Conservation (phyloP, 2,113 vertebrate species). For the Marmota flaviventris region DNA sequence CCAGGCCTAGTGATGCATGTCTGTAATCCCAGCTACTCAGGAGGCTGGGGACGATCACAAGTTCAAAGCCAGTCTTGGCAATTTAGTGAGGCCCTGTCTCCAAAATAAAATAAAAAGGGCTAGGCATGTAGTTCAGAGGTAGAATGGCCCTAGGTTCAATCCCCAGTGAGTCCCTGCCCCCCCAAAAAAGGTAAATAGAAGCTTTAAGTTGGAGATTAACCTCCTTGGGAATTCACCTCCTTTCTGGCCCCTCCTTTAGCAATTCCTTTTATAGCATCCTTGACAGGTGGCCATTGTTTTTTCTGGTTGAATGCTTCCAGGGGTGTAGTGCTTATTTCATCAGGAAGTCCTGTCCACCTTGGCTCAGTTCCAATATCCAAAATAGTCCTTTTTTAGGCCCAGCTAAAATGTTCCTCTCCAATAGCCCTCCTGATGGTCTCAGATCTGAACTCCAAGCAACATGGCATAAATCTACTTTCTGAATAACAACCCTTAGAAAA, state of each 20-base stretch:
- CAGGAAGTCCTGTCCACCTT: slow-evolving; percentile 1
- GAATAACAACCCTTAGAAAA: background rate
- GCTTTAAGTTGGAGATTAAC: background rate
- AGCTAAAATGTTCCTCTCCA: background rate
- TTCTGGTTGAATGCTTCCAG: slow-evolving; percentile 46
- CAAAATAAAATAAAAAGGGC: no score
- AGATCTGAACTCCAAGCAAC: background rate
- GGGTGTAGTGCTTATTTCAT: background rate
- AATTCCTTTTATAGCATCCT: slow-evolving; percentile 1
- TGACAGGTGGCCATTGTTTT: slow-evolving; percentile 56
- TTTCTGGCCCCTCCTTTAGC: background rate
- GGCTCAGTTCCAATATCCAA: slow-evolving; percentile 18
- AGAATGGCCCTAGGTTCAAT: no score
- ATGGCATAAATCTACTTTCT: background rate
- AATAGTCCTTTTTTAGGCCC: background rate
- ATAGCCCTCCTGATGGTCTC: background rate
- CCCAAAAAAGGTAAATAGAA: background rate
- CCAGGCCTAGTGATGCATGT: no score
- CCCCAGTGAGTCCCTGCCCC: no score
- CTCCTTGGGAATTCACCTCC: background rate
- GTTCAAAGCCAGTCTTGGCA: no score
- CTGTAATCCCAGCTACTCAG: no score
- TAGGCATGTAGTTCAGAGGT: no score
- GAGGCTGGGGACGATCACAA: no score
- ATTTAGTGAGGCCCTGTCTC: no score